Evolutionary conservation across 2,113 vertebrate species (phyloP), one percentile per base, ranked within the genome.

Genomic region (Notarius quadriscutis): DNA sequence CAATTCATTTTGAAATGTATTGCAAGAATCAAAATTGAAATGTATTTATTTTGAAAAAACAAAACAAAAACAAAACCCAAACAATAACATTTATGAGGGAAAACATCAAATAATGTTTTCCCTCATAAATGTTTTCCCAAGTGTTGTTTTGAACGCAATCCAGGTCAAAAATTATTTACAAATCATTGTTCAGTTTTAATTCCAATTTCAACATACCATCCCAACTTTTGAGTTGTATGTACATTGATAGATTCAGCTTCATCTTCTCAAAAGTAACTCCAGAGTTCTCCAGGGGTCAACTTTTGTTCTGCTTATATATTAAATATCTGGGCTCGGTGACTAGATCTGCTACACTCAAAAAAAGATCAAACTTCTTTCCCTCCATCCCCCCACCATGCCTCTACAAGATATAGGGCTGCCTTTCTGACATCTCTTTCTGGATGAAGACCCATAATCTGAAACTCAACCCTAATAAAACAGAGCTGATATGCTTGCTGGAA

Each of bases 391-490:
- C 17, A 22, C 17, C 34, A 74, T 74, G 17, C 48, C 48, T 75
- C 1, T 51, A 50, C 41, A 75, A 22, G 41, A 10, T 53, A 51
- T 77, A 53, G 27, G 51, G 15, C 50, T 78, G 50, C 51, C 25
- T 55, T 55, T 55, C 12, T 78, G 75, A 78, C 75, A 55, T 78
- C 51, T 53, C 74, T 53, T 55, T 78, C 25, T 78, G 25, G 12
- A 78, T 53, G 12, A 78, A 55, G 5, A 78, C 75, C 75, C 22
- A 78, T 27, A 78, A n/a, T 7, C 51, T 78, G 75, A 78, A 78
- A 78, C 51, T 4, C 75, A 78, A 78, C 25, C 48, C 75, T 78
- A 78, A 53, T 55, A 78, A 53, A 78, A 78, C 25, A 78, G 50
- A 78, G 6, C 48, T 48, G 34, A 74, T 74, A 48, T 48, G 71